These are phyloP conservation scores for Aplodontia rufa DNA, from an alignment of 2,113 vertebrate species.

Conservation along the genomic window DNA sequence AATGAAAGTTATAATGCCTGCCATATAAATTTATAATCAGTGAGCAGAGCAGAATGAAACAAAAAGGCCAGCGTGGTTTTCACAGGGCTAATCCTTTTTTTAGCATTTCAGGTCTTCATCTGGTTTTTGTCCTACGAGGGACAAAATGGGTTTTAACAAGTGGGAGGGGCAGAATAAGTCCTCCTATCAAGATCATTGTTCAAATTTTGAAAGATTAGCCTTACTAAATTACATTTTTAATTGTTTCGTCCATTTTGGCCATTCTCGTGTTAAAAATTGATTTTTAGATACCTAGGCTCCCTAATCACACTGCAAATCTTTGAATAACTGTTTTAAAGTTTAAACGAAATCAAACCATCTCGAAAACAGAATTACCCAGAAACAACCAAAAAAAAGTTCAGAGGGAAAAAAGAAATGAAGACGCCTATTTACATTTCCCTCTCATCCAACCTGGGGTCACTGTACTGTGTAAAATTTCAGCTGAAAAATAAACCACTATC, in stretches of 20 bases:
- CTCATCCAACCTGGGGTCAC: not conserved
- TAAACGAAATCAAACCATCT: slow-evolving; percentile 7
- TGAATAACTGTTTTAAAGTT: not conserved
- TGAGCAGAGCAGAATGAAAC: not conserved
- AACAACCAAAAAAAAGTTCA: not conserved
- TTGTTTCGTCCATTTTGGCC: not conserved
- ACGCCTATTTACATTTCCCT: not conserved
- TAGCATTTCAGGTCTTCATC: not conserved
- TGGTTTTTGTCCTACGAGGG: not conserved
- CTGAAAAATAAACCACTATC: not conserved
- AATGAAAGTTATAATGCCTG: slow-evolving; percentile 17
- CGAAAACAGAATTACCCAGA: not conserved
- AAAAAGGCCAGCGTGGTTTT: not conserved
- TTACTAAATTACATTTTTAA: not conserved
- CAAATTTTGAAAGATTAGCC: not conserved
- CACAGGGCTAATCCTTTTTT: not conserved
- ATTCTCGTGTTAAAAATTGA: not conserved
- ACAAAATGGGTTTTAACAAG: not conserved
- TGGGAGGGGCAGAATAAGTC: not conserved
- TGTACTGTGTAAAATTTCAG: not conserved
- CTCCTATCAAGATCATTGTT: not conserved
- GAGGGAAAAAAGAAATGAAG: not conserved
- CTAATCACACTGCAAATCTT: not conserved
- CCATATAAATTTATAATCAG: not conserved
- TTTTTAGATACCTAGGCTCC: not conserved